These are phyloP conservation scores for Sphaeridia pumilis DNA, from an alignment of 2,888 invertebrate genomes.

Conservation along the genomic window DNA sequence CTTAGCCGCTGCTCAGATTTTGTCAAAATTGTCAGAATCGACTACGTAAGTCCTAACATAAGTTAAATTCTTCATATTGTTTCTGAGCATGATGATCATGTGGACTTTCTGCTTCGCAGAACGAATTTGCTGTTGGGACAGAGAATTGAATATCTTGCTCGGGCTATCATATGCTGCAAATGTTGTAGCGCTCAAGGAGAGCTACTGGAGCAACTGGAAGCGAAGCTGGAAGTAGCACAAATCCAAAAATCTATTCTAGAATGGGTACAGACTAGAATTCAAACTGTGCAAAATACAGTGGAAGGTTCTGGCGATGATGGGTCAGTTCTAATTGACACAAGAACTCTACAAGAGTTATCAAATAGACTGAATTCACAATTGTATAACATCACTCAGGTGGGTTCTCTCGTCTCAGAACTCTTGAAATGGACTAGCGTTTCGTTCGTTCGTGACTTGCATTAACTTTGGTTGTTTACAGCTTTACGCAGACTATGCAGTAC, in stretches of 20 bases:
- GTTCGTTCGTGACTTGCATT: no score
- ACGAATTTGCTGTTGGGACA: conserved; percentile 61
- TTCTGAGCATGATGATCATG: no score
- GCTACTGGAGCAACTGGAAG: conserved; percentile 76
- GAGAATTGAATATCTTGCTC: conserved; percentile 78
- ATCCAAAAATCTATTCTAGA: conserved; percentile 57
- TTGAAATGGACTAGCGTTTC: no score
- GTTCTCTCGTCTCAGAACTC: conserved; percentile 16
- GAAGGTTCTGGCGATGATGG: conserved; percentile 36
- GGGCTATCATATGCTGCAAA: conserved; percentile 90
- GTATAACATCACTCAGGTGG: conserved; percentile 72
- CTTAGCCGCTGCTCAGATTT: conserved; percentile 77
- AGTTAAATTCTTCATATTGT: no score
- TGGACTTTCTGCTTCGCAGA: no score
- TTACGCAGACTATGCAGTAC: conserved; percentile 84
- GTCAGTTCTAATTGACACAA: conserved; percentile 18
- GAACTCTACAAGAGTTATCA: conserved; percentile 46
- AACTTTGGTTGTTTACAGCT: no score
- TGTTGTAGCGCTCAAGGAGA: conserved; percentile 65
- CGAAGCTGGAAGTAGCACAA: conserved; percentile 81
- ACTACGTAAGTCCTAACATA: conserved; percentile 40
- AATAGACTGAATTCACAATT: conserved; percentile 65
- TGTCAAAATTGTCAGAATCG: conserved; percentile 70
- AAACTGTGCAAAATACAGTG: conserved; percentile 39
- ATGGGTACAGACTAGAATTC: conserved; percentile 48